Base-by-base conservation (phyloP, 2,888 invertebrate species). In the Salticus scenicus region DNA sequence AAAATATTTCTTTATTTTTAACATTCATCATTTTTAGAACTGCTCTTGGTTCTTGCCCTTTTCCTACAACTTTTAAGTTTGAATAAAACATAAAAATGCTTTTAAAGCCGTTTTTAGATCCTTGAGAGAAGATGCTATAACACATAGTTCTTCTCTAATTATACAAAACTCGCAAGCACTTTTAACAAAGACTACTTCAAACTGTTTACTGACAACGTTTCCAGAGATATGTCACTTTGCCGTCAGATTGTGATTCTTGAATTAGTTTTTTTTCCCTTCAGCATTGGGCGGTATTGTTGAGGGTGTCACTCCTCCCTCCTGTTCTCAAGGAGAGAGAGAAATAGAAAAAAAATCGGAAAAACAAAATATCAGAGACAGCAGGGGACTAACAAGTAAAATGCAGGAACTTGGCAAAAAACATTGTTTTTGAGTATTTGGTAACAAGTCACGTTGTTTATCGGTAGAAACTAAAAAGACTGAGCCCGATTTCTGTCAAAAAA, bases 401-500 rank as follows among this genome's bases (percentile, higher is more conserved):
- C 57, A 57, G 24, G 57, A 57, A 57, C 57, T 57, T 57, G 24
- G 57, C 57, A 24, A 57, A 57, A 57, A 57, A 57, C 57, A 57
- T 57, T 57, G 57, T 57, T 57, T 57, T 57, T 57, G 20, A 24
- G 57, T 57, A 57, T 57, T 57, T 57, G 57, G 57, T 57, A 57
- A 57, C 57, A 57, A 57, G 57, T 57, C 57, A 57, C 57, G 57
- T 57, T 57, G 57, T 57, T 57, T 57, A 57, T 57, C 12, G 57
- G 57, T 57, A 24, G 24, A 24, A 57, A 57, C 12, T 57, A 24
- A 57, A 57, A 57, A 57, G 57, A 57, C 4, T 24, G 24, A 4
- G 57, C 24, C 57, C 20, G 57, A 7, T 24, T 24, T 24, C 57
- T 57, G 57, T 57, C 57, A 57, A 24, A 24, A 57, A 12, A 57